Base-by-base conservation (phyloP, 2,888 invertebrate genomes). In the Coremacera marginata region DNA sequence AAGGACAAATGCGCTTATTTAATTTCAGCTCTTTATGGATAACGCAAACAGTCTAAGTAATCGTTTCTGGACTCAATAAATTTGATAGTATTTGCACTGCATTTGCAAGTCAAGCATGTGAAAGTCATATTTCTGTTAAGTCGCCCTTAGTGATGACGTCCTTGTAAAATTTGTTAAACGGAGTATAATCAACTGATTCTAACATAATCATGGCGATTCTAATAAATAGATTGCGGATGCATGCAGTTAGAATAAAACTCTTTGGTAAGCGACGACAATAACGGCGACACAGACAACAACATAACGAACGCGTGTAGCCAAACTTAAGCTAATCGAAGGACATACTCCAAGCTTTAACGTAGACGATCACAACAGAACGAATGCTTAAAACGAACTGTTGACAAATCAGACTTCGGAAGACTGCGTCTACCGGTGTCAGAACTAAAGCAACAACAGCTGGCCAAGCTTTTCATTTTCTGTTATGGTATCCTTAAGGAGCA, bases 341-440 rank as follows among this genome's bases (percentile, higher is more conserved):
- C 44, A 44, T 44, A 44, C 14, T 11, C 14, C 14, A 44, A 44
- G 11, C 11, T 14, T 11, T 44, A 2, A 7, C 14, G 14, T 44
- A 44, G 14, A 14, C 44, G 11, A 44, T 44, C 44, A 44, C 44
- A 3, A 44, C 44, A 44, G 44, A 11, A 44, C 44, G 44, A 44
- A 44, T 11, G 11, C 44, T 44, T 44, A 44, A 2, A 44, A 44
- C 27, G 25, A 60, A 60, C 25, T 16, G 60, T 60, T 27, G 60
- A 22, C 60, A 27, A 27, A 60, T 60, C 31, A 31, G 5, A 9
- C 60, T 25, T 60, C 5, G 5, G 16, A 25, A 27, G 60, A 60
- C 22, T 44, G 37, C 31, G 62, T 73, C 73, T 31, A 63, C 62
- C 73, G 73, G 73, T 62, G n/a, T 9, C 63, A 60, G 49, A 49